Percentiles rank a stretch among this genome's conserved stretches.
Conservation (phyloP, 2,797 vertebrate genomes). For the Pipistrellus pygmaeus region DNA sequence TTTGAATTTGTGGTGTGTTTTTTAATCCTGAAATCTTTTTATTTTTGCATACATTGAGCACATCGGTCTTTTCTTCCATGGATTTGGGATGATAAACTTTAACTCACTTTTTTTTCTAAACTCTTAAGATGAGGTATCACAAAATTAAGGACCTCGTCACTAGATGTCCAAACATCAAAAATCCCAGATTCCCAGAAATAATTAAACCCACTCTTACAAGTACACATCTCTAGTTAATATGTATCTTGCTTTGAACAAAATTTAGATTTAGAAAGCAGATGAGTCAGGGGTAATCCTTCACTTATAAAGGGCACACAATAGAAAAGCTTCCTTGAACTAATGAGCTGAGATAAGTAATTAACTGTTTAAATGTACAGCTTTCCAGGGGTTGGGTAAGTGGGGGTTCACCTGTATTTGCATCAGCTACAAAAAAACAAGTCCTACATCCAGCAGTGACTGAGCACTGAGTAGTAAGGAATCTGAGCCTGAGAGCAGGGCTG, state of each 20-base stretch:
- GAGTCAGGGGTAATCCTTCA: constrained; percentile 52
- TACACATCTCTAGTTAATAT: constrained; percentile 66
- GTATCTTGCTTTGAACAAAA: constrained; percentile 68
- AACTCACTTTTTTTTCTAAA: constrained; percentile 47
- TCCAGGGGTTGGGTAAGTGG: neutral
- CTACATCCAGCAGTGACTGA: neutral
- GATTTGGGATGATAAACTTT: constrained; percentile 14
- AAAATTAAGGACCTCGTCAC: constrained; percentile 18
- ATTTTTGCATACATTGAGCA: neutral
- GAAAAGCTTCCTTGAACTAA: constrained; percentile 49
- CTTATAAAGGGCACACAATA: constrained; percentile 53
- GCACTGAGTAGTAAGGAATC: neutral
- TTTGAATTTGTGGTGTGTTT: constrained; percentile 13
- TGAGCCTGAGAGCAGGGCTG: neutral
- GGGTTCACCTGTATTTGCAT: neutral
- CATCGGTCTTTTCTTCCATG: constrained; percentile 2
- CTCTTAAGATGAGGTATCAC: neutral
- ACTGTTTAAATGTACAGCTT: constrained; percentile 16
- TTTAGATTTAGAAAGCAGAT: constrained; percentile 64
- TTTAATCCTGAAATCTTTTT: neutral
- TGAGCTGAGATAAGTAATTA: constrained; percentile 51
- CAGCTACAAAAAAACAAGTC: constrained; percentile 18
- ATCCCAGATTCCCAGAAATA: constrained; percentile 19
- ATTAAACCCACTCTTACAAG: constrained; percentile 41
- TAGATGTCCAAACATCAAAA: constrained; percentile 34